These are phyloP conservation scores for Scaeva pyrastri DNA, from an alignment of 2,888 invertebrate species.

Conservation along the genomic window DNA sequence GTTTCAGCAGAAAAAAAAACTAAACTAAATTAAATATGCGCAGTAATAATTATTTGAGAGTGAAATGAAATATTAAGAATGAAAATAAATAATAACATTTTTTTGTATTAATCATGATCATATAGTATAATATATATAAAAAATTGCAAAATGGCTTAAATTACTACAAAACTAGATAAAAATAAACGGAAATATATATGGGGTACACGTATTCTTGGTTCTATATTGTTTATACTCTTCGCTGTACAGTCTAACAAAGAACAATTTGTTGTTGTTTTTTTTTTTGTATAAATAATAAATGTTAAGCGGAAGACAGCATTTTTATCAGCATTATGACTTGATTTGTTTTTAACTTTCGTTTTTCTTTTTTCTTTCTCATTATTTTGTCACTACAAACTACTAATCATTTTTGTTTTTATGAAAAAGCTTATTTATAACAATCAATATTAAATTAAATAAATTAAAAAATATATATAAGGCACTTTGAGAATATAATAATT, in stretches of 20 bases:
- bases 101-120: constrained; percentile 66
- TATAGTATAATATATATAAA: constrained; percentile 32
- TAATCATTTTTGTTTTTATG: constrained; percentile 45
- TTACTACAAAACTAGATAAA: constrained; percentile 67
- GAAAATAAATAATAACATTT: constrained; percentile 68
- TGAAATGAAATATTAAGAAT: constrained; percentile 47
- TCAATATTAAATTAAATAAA: constrained; percentile 74
- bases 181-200: constrained; percentile 28
- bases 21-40: constrained; percentile 41
- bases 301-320: constrained; percentile 68
- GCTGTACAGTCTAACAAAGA: constrained; percentile 36
- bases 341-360: constrained; percentile 41
- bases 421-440: constrained; percentile 76
- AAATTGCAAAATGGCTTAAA: constrained; percentile 72
- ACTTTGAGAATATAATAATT: constrained; percentile 80
- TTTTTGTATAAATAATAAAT: constrained; percentile 47
- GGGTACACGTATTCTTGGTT: constrained; percentile 36
- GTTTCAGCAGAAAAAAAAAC: constrained; percentile 39
- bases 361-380: constrained; percentile 37
- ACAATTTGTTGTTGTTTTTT: constrained; percentile 20
- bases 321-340: constrained; percentile 63
- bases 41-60: constrained; percentile 21
- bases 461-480: constrained; percentile 79
- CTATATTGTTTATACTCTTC: constrained; percentile 8
- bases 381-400: constrained; percentile 57